phyloP scores from a whole-genome alignment of 2,113 vertebrate genomes.

The Odontesthes bonariensis region DNA sequence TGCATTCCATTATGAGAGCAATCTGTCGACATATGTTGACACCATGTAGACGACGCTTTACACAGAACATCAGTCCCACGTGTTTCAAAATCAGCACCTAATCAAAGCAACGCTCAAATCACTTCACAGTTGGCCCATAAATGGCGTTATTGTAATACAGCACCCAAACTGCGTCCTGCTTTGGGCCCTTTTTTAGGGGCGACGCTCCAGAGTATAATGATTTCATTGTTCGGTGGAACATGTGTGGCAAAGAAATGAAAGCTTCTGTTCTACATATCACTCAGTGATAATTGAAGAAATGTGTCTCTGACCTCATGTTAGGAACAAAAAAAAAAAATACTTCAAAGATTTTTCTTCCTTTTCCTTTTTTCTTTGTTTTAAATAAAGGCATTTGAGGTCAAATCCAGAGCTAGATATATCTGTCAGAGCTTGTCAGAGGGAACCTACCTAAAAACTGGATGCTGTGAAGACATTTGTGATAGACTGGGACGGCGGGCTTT shows the following conservation, averaged over 20 bases:
- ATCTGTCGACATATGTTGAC: slow-evolving; percentile 23
- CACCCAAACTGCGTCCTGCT: slow-evolving; percentile 55
- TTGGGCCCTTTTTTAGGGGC: slow-evolving; percentile 22
- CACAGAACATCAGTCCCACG: slow-evolving; percentile 28
- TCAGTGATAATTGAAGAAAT: slow-evolving; percentile 70
- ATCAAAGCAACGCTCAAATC: slow-evolving; percentile 49
- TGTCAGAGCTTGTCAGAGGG: slow-evolving; percentile 48
- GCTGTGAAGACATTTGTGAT: slow-evolving; percentile 47
- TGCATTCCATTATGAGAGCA: slow-evolving; percentile 16
- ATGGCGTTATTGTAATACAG: slow-evolving; percentile 38
- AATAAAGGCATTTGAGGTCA: slow-evolving; percentile 52
- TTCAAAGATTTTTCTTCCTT: slow-evolving; percentile 54
- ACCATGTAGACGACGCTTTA: slow-evolving; percentile 23
- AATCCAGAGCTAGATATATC: slow-evolving; percentile 58
- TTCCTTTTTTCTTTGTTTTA: neutral
- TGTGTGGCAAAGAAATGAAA: slow-evolving; percentile 52
- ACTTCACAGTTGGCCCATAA: slow-evolving; percentile 61
- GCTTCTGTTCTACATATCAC: slow-evolving; percentile 76
- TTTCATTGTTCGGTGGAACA: slow-evolving; percentile 73
- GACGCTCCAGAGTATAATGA: slow-evolving; percentile 59
- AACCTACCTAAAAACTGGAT: slow-evolving; percentile 45
- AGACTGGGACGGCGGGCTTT: slow-evolving; percentile 56
- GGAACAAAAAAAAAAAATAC: slow-evolving; percentile 19
- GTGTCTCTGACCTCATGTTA: slow-evolving; percentile 62
- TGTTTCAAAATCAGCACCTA: slow-evolving; percentile 56